Conservation (phyloP, 2,113 vertebrate species). For the Pipa parva region DNA sequence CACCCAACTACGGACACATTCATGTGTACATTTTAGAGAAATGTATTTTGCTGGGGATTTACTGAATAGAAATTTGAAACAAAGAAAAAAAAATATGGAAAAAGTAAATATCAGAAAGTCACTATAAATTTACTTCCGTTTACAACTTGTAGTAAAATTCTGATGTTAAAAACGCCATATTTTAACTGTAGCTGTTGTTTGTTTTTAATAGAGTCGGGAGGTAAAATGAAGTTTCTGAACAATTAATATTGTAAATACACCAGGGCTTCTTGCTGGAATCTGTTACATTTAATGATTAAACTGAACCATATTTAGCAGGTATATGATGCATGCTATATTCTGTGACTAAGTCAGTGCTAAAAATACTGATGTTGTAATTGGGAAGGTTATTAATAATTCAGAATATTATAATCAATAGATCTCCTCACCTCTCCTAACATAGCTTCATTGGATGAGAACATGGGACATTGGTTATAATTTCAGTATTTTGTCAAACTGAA, state of each 20-base stretch:
- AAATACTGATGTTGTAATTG: constrained; percentile 35
- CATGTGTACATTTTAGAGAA: too few relatives aligned
- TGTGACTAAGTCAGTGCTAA: constrained; percentile 14
- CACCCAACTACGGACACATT: too few relatives aligned
- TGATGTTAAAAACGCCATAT: too few relatives aligned
- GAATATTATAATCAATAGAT: constrained; percentile 34
- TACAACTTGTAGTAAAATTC: too few relatives aligned
- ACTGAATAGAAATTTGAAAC: too few relatives aligned
- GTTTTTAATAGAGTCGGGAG: too few relatives aligned
- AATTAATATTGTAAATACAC: neutral
- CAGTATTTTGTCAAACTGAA: neutral
- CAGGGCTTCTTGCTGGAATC: neutral
- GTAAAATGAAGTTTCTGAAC: too few relatives aligned
- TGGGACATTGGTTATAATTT: neutral
- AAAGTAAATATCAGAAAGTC: too few relatives aligned
- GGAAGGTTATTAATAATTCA: constrained; percentile 39
- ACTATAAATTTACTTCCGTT: too few relatives aligned
- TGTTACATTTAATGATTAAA: neutral
- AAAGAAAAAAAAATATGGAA: too few relatives aligned
- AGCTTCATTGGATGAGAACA: constrained; percentile 1
- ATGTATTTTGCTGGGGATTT: too few relatives aligned
- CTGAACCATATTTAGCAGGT: neutral
- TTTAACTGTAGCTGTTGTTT: too few relatives aligned
- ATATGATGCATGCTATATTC: neutral
- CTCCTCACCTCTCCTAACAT: constrained; percentile 15